phyloP scores from a whole-genome alignment of 2,888 invertebrate species.

The Baccha elongata region DNA sequence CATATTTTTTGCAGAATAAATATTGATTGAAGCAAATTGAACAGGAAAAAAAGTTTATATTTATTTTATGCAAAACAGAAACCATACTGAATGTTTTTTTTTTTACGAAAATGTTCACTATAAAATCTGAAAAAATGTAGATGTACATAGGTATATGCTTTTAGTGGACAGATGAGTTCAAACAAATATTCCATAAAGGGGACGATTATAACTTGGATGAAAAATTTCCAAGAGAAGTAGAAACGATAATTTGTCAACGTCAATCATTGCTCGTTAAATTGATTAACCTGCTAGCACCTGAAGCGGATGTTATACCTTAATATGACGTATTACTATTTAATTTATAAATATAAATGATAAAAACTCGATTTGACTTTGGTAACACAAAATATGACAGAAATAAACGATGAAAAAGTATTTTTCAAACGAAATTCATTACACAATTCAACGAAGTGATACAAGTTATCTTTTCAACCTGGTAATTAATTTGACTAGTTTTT shows the following conservation, averaged over 20 bases:
- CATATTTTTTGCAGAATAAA: background rate
- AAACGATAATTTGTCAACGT: slow-evolving; percentile 33
- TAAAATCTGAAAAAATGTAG: too few species aligned
- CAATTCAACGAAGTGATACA: too few species aligned
- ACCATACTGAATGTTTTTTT: too few species aligned
- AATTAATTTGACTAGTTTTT: too few species aligned
- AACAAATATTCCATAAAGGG: too few species aligned
- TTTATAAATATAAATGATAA: slow-evolving; percentile 32
- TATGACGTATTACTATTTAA: slow-evolving; percentile 40
- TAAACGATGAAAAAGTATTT: too few species aligned
- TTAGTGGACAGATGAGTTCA: too few species aligned
- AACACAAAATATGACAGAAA: too few species aligned
- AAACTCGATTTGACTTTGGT: background rate
- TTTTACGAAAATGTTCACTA: too few species aligned
- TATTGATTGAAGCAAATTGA: background rate
- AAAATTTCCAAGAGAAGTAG: background rate
- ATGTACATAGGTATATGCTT: too few species aligned
- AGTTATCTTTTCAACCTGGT: too few species aligned
- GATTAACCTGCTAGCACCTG: slow-evolving; percentile 40
- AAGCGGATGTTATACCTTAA: background rate
- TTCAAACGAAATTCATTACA: too few species aligned
- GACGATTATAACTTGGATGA: background rate
- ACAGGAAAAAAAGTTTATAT: background rate
- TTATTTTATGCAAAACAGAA: background rate
- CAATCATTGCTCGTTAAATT: slow-evolving; percentile 31